Evolutionary conservation across 2,888 invertebrate genomes (phyloP).

Genomic region (Hirtodrosophila trivittata): DNA sequence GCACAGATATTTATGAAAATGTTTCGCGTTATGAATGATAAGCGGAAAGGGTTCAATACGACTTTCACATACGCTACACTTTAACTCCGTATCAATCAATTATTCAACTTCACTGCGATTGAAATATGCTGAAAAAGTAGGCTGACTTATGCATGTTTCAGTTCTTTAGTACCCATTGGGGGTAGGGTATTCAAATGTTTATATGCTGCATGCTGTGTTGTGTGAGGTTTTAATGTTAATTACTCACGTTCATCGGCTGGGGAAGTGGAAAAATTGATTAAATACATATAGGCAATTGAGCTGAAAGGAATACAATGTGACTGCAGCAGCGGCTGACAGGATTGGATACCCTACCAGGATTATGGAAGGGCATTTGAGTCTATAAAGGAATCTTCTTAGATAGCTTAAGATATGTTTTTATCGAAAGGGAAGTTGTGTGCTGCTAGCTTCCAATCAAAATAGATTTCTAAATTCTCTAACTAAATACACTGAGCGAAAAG

Average conservation of each 20-base stretch:
- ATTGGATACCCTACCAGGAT: not conserved
- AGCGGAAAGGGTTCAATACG: conserved; percentile 4
- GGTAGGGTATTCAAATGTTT: conserved; percentile 18
- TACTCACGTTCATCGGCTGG: conserved; percentile 23
- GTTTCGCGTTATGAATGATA: conserved; percentile 21
- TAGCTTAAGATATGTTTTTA: too few species aligned
- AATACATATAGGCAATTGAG: conserved; percentile 23
- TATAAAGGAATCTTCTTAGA: too few species aligned
- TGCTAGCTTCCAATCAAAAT: too few species aligned
- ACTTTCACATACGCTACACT: conserved; percentile 16
- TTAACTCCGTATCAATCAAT: not conserved
- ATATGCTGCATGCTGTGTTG: conserved; percentile 2
- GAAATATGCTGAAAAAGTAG: too few species aligned
- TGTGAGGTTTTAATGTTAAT: conserved; percentile 36
- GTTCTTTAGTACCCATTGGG: too few species aligned
- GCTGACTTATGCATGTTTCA: too few species aligned
- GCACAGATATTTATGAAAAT: conserved; percentile 41
- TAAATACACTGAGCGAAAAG: not conserved
- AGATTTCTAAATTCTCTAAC: too few species aligned
- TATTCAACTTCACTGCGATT: too few species aligned
- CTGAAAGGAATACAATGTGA: conserved; percentile 8
- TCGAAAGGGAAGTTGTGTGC: too few species aligned
- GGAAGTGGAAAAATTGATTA: conserved; percentile 36
- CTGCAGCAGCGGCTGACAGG: not conserved
- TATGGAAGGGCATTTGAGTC: conserved; percentile 3